These are phyloP conservation scores for Linyphia triangularis DNA, from an alignment of 2,888 invertebrate genomes.

Conservation along the genomic window DNA sequence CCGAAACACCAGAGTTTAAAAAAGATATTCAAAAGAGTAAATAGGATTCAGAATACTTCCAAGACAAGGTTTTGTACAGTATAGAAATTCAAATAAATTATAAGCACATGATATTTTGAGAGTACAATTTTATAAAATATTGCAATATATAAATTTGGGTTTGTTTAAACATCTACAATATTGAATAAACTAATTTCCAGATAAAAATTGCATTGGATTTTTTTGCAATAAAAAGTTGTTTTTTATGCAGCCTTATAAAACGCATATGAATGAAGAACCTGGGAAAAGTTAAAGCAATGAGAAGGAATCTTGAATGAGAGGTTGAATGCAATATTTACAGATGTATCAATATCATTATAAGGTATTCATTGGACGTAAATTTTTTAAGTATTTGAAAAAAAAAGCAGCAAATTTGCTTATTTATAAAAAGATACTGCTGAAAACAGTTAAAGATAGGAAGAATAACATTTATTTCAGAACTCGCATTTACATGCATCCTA, in stretches of 20 bases:
- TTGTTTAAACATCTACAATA: not conserved
- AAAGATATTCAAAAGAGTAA: constrained; percentile 23
- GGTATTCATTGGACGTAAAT: constrained; percentile 7
- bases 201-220: not conserved
- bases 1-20: constrained; percentile 26
- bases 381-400: not conserved
- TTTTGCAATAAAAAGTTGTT: constrained; percentile 11
- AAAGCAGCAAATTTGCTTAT: too few relatives aligned
- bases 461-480: not conserved
- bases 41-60: constrained; percentile 14
- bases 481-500: not conserved
- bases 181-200: constrained; percentile 4
- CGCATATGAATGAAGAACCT: constrained; percentile 27
- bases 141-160: constrained; percentile 10
- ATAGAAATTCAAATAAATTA: constrained; percentile 26
- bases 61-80: not conserved
- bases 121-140: constrained; percentile 27
- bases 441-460: not conserved
- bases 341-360: constrained; percentile 19
- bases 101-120: not conserved
- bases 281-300: constrained; percentile 10
- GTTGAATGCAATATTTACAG: constrained; percentile 39
- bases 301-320: not conserved
- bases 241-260: constrained; percentile 29
- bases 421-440: constrained; percentile 30